A percentile compares a stretch with the other conserved stretches of the same genome.
Evolutionary conservation across 2,888 invertebrate species (phyloP).

Genomic region (Didymodactylos carnosus): DNA sequence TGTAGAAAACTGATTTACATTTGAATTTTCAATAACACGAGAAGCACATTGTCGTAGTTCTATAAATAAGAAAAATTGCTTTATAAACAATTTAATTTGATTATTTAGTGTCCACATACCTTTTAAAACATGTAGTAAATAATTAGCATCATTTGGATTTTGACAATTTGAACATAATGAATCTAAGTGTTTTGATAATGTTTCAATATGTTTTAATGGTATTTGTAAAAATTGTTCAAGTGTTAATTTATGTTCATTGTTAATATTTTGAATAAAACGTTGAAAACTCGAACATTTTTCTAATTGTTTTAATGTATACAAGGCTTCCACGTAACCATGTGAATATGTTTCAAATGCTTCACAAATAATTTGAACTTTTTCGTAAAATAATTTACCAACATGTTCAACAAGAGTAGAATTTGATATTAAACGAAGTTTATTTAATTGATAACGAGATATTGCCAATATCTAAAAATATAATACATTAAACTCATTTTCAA

Average conservation of each 20-base stretch:
- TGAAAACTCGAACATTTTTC: background rate
- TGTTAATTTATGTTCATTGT: background rate
- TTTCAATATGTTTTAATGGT: background rate
- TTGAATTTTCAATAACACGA: background rate
- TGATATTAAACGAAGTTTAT: background rate
- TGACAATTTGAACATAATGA: background rate
- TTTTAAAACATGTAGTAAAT: background rate
- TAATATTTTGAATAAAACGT: background rate
- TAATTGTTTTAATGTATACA: background rate
- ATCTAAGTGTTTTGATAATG: background rate
- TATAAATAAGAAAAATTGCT: too few relatives aligned
- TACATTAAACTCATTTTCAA: too few relatives aligned
- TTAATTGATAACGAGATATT: background rate
- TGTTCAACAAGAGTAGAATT: background rate
- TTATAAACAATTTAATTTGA: too few relatives aligned
- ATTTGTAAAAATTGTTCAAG: background rate
- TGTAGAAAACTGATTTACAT: background rate
- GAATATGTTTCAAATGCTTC: background rate
- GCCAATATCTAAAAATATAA: background rate
- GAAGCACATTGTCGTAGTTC: background rate
- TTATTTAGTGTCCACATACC: background rate
- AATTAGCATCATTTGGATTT: background rate
- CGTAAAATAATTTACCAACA: background rate
- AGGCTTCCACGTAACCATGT: background rate
- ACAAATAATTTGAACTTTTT: background rate